phyloP scores from a whole-genome alignment of 2,113 vertebrate genomes.

The Phalacrocorax carbo region DNA sequence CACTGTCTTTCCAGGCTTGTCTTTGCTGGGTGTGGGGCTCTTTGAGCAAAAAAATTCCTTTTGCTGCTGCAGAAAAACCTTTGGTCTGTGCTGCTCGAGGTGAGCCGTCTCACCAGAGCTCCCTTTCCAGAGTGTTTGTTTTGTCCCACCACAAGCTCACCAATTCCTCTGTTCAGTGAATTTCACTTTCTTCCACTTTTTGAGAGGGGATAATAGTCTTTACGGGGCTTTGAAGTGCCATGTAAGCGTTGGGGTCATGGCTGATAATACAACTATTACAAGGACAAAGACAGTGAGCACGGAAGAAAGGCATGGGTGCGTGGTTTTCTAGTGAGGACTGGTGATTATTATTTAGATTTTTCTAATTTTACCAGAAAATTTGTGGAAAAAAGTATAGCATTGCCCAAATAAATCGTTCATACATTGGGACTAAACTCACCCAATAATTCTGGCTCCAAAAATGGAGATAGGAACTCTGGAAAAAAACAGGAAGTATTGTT shows the following conservation, averaged over 20 bases:
- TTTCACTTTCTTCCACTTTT: slow-evolving; percentile 1
- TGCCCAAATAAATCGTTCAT: background rate
- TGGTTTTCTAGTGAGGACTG: background rate
- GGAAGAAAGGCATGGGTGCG: background rate
- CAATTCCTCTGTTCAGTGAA: background rate
- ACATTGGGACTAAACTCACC: no score
- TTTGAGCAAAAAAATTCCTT: background rate
- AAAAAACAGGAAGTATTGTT: background rate
- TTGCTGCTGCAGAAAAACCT: background rate
- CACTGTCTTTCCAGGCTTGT: background rate
- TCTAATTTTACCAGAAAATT: background rate
- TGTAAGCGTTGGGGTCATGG: background rate
- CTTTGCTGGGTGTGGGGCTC: background rate
- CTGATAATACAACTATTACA: background rate
- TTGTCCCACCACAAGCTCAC: background rate
- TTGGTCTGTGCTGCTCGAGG: background rate
- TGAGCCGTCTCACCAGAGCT: background rate
- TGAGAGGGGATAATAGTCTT: background rate
- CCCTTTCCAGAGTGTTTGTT: background rate
- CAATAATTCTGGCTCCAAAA: background rate
- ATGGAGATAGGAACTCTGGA: background rate
- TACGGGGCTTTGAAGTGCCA: background rate
- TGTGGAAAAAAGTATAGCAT: background rate
- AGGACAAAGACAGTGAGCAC: background rate
- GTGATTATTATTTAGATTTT: background rate